A percentile compares a stretch with the other conserved stretches of the same genome.
Conservation (phyloP, 2,113 vertebrate genomes). For the Gavia stellata region DNA sequence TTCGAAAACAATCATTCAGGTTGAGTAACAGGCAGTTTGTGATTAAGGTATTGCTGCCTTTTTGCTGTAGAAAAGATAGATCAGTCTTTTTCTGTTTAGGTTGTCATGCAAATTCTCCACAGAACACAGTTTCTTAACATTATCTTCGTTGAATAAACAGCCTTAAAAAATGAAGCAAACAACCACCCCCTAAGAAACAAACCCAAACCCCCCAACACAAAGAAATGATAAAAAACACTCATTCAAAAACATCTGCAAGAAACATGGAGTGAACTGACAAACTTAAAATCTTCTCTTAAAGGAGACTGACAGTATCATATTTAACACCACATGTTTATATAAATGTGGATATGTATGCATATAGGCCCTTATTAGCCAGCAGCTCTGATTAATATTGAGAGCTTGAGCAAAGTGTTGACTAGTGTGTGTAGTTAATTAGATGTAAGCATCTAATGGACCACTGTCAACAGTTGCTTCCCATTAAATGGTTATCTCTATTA, state of each 20-base stretch:
- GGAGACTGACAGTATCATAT: background rate
- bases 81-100: background rate
- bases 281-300: background rate
- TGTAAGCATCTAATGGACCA: constrained; percentile 33
- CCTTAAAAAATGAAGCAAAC: background rate
- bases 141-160: background rate
- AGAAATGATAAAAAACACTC: background rate
- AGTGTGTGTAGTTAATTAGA: constrained; percentile 37
- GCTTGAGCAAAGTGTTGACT: constrained; percentile 21
- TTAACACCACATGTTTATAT: constrained; percentile 8
- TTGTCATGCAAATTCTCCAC: background rate
- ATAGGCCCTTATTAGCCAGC: constrained; percentile 12
- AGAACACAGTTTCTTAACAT: background rate
- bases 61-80: background rate
- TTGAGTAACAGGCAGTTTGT: background rate
- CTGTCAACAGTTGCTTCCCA: constrained; percentile 19
- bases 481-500: constrained; percentile 21
- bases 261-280: background rate
- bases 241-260: constrained; percentile 22
- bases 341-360: background rate
- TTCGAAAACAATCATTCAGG: background rate
- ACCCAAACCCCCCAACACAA: fast-evolving
- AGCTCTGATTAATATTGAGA: background rate
- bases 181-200: background rate
- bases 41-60: background rate